Evolutionary conservation across 2,888 invertebrate species (phyloP), one percentile per base, ranked within the genome.

Genomic region (Tiliacea citrago): DNA sequence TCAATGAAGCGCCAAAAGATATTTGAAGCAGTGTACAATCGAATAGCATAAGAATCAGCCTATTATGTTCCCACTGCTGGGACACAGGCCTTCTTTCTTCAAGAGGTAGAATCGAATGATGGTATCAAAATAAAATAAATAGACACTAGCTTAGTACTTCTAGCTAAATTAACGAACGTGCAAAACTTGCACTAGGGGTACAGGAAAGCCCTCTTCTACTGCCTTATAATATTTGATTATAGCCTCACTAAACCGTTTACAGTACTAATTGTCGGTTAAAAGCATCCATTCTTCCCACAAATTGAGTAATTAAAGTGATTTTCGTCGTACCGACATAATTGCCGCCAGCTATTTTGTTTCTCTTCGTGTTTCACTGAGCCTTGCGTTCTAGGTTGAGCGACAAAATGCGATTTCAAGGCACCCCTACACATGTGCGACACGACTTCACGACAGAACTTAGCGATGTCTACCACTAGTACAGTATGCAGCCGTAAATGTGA

Each of bases 241-340:
- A 42, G 18, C n/a, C 18, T 12, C n/a, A 69, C 53, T 61, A 62
- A 76, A 76, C 62, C 55, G 69, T 62, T 76, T 69, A 76, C 24
- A 73, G 62, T 8, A 53, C 67, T 67, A 78, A 78, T 73, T 73
- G 78, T 73, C 5, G 58, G 73, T 74, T 66, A 53, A 77, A 65
- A 53, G 18, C 68, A 51, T 57, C 55, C 55, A 66, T 79, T 75
- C 66, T 75, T 79, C 39, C 69, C 21, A n/a, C 39, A 75, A 78
- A 79, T 79, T 66, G 55, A 75, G 79, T 79, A 79, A 79, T 79
- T 75, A 79, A 63, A 69, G 69, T 67, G 66, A 79, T 79, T 79
- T 79, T 75, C 78, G 65, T 69, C 75, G 79, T 79, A 35, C 67
- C 57, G 24, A 75, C 65, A 51, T 75, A 79, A 79, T 79, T 75